A percentile compares a stretch with the other conserved stretches of the same genome.
Evolutionary conservation across 2,797 vertebrate species (phyloP).

Genomic region (Peromyscus aztecus): DNA sequence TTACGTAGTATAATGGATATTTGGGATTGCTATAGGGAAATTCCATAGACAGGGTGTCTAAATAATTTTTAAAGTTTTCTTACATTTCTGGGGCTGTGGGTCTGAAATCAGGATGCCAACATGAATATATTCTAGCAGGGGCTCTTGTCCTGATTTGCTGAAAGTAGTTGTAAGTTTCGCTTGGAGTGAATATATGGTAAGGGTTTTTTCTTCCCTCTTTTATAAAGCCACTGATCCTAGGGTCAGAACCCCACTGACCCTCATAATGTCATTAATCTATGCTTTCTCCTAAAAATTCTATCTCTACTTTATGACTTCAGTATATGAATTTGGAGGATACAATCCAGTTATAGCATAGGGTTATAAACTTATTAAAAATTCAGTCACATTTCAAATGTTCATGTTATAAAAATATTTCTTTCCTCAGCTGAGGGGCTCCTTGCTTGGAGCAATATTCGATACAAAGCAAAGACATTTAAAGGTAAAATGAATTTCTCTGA

Average conservation of each 20-base stretch:
- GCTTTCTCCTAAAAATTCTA: neutral
- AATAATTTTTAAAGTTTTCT: neutral
- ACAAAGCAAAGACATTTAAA: slow-evolving; percentile 53
- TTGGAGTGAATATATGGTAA: neutral
- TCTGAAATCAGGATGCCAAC: neutral
- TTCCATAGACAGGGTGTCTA: neutral
- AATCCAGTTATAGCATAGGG: neutral
- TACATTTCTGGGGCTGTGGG: neutral
- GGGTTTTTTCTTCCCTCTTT: neutral
- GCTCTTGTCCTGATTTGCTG: neutral
- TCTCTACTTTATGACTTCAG: neutral
- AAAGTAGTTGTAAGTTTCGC: neutral
- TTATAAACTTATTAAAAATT: neutral
- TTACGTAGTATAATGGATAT: neutral
- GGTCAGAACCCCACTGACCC: neutral
- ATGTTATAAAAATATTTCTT: slow-evolving; percentile 16
- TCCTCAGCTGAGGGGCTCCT: neutral
- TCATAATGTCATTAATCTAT: neutral
- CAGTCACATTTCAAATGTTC: slow-evolving; percentile 7
- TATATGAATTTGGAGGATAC: neutral
- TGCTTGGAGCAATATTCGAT: slow-evolving; percentile 7
- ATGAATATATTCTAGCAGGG: neutral
- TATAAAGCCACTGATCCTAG: neutral
- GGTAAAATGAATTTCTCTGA: slow-evolving; percentile 62
- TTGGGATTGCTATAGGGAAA: neutral